Evolutionary conservation across 2,888 invertebrate genomes (phyloP).

Genomic region (Hermodice carunculata): DNA sequence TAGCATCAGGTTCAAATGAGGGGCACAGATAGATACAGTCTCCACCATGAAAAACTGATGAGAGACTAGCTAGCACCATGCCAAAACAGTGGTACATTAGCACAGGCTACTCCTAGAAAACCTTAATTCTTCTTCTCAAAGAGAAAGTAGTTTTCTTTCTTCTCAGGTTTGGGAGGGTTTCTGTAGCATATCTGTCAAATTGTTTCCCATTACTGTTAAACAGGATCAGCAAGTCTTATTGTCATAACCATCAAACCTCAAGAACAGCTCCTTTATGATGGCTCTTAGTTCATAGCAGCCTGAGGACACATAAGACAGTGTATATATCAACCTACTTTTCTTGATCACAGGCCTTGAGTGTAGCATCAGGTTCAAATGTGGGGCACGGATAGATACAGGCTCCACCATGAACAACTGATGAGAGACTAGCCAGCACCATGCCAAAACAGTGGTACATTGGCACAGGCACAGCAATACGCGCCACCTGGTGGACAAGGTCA

Average conservation of each 20-base stretch:
- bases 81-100: slow-evolving; percentile 90
- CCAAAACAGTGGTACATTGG: slow-evolving; percentile 90
- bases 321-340: slow-evolving; percentile 82
- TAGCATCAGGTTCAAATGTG: slow-evolving; percentile 74
- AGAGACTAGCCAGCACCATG: slow-evolving; percentile 76
- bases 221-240: too few species aligned
- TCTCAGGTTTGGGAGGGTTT: too few species aligned
- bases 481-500: too few species aligned
- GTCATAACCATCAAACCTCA: too few species aligned
- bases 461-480: slow-evolving; percentile 74
- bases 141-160: too few species aligned
- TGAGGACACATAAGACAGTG: too few species aligned
- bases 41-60: slow-evolving; percentile 73
- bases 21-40: slow-evolving; percentile 70
- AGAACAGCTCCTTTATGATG: too few species aligned
- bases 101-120: too few species aligned
- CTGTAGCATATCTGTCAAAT: too few species aligned
- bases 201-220: too few species aligned
- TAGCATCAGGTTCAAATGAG: slow-evolving; percentile 74
- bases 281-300: too few species aligned
- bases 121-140: too few species aligned
- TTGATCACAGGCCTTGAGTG: slow-evolving; percentile 76
- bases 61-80: slow-evolving; percentile 76
- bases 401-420: slow-evolving; percentile 73
- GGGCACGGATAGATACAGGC: slow-evolving; percentile 70